These are phyloP conservation scores for Drosophila gaucha DNA, from an alignment of 2,888 invertebrate genomes.

Conservation along the genomic window DNA sequence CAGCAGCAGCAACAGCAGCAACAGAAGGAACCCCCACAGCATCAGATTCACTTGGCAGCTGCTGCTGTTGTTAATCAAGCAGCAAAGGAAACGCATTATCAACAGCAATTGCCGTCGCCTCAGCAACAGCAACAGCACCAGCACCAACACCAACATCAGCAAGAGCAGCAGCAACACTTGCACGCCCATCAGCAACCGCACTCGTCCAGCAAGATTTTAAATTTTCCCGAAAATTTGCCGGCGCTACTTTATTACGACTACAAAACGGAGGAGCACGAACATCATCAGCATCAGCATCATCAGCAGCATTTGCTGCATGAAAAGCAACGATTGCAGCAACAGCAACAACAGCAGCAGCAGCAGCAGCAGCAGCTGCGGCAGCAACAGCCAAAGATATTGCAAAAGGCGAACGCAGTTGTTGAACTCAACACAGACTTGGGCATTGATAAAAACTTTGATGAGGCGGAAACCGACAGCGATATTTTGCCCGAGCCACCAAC, in stretches of 20 bases:
- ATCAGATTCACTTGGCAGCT: slow-evolving; percentile 32
- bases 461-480: slow-evolving; percentile 81
- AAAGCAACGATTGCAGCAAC: slow-evolving; percentile 64
- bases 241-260: slow-evolving; percentile 83
- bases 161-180: slow-evolving; percentile 46
- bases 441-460: slow-evolving; percentile 75
- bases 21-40: slow-evolving; percentile 24
- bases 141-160: slow-evolving; percentile 42
- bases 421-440: slow-evolving; percentile 47
- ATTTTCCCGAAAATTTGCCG: slow-evolving; percentile 83
- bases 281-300: slow-evolving; percentile 82
- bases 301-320: slow-evolving; percentile 82
- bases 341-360: slow-evolving; percentile 53
- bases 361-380: slow-evolving; percentile 41
- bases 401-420: slow-evolving; percentile 46
- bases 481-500: slow-evolving; percentile 82
- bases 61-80: slow-evolving; percentile 70
- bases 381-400: slow-evolving; percentile 37
- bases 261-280: slow-evolving; percentile 83
- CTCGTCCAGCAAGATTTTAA: slow-evolving; percentile 81
- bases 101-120: slow-evolving; percentile 52
- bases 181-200: slow-evolving; percentile 55
- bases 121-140: slow-evolving; percentile 39
- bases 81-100: slow-evolving; percentile 67
- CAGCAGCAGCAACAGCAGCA: slow-evolving; percentile 38